Percentiles rank a stretch among this genome's conserved stretches.
Evolutionary conservation across 2,113 vertebrate genomes (phyloP).

Genomic region (Sigmodon hispidus): DNA sequence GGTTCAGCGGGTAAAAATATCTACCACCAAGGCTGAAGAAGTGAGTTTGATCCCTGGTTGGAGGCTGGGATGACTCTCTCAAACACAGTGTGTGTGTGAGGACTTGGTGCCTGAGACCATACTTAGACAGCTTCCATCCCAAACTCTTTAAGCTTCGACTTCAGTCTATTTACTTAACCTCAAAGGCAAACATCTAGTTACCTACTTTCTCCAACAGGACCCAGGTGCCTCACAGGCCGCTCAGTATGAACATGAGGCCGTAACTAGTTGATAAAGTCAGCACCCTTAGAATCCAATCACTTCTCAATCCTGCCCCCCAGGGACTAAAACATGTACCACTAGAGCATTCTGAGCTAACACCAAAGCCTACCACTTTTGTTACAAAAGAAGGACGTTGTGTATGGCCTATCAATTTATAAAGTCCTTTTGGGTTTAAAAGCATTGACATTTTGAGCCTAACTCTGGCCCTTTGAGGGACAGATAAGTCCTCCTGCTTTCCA

Average conservation of each 20-base stretch:
- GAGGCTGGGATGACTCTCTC: neutral
- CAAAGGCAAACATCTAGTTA: neutral
- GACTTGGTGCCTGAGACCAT: neutral
- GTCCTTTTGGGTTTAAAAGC: neutral
- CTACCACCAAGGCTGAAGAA: neutral
- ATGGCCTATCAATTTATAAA: neutral
- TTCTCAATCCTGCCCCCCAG: neutral
- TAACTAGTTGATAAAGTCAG: neutral
- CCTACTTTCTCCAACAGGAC: neutral
- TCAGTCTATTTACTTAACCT: neutral
- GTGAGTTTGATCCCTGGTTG: neutral
- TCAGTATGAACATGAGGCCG: neutral
- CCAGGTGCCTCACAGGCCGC: neutral
- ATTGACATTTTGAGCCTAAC: neutral
- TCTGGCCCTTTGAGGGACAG: too few relatives aligned
- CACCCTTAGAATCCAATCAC: neutral
- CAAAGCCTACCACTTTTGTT: neutral
- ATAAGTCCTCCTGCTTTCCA: neutral
- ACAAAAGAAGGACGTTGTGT: neutral
- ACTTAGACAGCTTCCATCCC: neutral
- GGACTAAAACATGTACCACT: neutral
- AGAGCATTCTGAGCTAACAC: neutral
- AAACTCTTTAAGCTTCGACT: neutral
- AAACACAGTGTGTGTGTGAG: neutral
- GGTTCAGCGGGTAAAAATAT: neutral